Evolutionary conservation across 2,113 vertebrate genomes (phyloP), one percentile per base, ranked within the genome.

Genomic region (Willisornis vidua): DNA sequence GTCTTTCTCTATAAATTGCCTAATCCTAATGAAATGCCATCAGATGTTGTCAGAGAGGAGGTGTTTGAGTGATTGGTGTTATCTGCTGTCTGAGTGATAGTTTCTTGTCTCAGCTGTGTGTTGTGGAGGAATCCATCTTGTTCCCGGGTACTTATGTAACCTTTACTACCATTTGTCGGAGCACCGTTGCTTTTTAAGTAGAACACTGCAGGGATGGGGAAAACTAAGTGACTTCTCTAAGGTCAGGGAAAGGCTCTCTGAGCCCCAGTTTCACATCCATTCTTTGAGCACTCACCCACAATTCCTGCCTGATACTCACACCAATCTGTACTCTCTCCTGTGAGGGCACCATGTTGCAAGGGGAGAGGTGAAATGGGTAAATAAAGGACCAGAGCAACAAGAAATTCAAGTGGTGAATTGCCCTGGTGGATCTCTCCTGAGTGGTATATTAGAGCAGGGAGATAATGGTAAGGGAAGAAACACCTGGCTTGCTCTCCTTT

Each of bases 91-190:
- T 55, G 41, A 43, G 39, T 51, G 65, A 12, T 71, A 15, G 2
- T 25, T 78, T 86, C 75, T 76, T 6, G 7, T 82, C 24, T 86
- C 5, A 1, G 8, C 39, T 67, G 17, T 11, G 12, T 0, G 0
- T 48, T 63, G 4, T 5, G 5, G 55, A 70, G n/a, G 39, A 80
- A 51, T 85, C 46, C 33, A 5, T 79, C 46, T 66, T 46, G 31
- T 10, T 70, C 31, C 76, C 55, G 61, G 19, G 7, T 84, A 28
- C 29, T 57, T 61, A 7, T 2, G 2, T 35, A 52, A n/a, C 25
- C n/a, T 75, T 45, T 67, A 2, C 41, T 91, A 49, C 49, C 19
- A 14, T 66, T 72, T 65, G 5, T 58, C 54, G 73, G 35, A 59
- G 58, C 52, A 31, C 7, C 1, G 1, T 48, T 71, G 33, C 28